phyloP scores from a whole-genome alignment of 1,140 invertebrate genomes.

The Brachionus rotundiformis region DNA sequence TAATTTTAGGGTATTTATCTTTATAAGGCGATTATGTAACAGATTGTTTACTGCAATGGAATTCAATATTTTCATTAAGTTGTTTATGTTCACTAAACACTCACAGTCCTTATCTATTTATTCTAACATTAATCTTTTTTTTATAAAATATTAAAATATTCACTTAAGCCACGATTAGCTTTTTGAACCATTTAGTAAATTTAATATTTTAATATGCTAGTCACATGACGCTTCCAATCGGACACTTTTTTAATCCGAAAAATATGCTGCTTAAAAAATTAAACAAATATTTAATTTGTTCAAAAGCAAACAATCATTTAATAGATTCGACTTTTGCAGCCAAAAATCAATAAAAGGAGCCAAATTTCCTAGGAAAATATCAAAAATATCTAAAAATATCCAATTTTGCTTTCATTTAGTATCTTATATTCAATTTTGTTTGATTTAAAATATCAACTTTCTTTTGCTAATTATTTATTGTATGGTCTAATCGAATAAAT shows the following conservation, averaged over 20 bases:
- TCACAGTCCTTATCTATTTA: neutral
- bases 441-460: neutral
- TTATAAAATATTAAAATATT: neutral
- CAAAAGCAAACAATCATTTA: neutral
- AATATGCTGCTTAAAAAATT: neutral
- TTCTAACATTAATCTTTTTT: neutral
- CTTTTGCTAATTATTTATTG: too few relatives aligned
- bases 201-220: neutral
- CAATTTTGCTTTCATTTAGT: neutral
- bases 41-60: conserved; percentile 29
- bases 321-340: neutral
- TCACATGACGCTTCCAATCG: conserved; percentile 1
- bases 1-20: neutral
- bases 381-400: neutral
- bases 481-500: too few relatives aligned
- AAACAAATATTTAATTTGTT: neutral
- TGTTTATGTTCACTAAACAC: conserved; percentile 16
- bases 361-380: neutral
- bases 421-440: neutral
- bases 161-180: neutral
- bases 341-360: neutral
- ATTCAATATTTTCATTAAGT: conserved; percentile 19
- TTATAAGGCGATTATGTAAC: conserved; percentile 15
- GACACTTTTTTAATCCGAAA: neutral
- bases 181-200: neutral